Evolutionary conservation across 1,140 invertebrate species (phyloP), one percentile per base, ranked within the genome.

Genomic region (Vanessa tameamea): DNA sequence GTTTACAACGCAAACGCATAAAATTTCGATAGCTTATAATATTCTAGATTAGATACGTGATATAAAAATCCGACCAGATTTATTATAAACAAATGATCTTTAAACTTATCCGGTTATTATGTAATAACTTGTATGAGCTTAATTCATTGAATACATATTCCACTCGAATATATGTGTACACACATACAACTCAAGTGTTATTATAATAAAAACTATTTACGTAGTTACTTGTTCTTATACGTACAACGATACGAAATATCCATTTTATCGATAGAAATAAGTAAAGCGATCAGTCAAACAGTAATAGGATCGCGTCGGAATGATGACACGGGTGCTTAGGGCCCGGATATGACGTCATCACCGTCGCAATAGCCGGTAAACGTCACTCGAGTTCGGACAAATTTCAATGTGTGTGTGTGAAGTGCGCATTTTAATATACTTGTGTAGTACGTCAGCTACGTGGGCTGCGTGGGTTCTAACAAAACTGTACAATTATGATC

Each of bases 321-420:
- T 57, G 51, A 66, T 47, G 73, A 70, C 73, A 66, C 43, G 72
- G 59, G 69, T 71, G 63, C 63, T 72, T 61, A 65, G 53, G 55
- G 64, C 37, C 73, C 78, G 78, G 78, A 80, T 73, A 75, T 78
- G 76, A 80, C 79, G 79, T 80, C 79, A 78, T 78, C 70, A 68
- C 55, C 69, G 72, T 76, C 61, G 64, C 61, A 72, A 78, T 78
- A 78, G 53, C 65, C 68, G 73, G 69, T 53, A 51, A 73, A 76
- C 71, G 77, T 73, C 77, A 76, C 57, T 68, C 14, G 48, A 69
- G 55, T 69, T 69, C 57, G 55, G 57, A 26, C 47, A 43, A 47
- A n/a, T 47, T 68, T 69, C 26, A 37, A 61, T 61, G 57, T 61
- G 57, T 59, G 57, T 59, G 57, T 15, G 26, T 69, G 31, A 57